A percentile compares a stretch with the other conserved stretches of the same genome.
Evolutionary conservation across 2,797 vertebrate genomes (phyloP).

Genomic region (Antennarius maculatus): DNA sequence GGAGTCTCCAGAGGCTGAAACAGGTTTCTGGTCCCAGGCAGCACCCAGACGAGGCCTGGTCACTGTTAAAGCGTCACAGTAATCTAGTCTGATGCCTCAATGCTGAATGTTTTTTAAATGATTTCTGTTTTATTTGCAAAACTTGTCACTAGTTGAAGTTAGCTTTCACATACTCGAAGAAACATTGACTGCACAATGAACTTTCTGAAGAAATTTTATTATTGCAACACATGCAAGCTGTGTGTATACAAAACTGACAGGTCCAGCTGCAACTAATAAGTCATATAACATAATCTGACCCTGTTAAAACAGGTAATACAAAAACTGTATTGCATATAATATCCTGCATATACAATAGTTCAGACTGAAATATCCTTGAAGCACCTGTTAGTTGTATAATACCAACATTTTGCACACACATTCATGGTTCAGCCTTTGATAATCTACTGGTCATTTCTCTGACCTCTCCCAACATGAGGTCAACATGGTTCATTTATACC

Average conservation of each 20-base stretch:
- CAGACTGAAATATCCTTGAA: too few species aligned
- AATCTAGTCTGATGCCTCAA: constrained; percentile 11
- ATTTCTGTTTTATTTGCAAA: not conserved
- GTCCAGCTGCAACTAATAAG: not conserved
- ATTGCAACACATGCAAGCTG: not conserved
- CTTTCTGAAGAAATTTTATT: not conserved
- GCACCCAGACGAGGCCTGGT: constrained; percentile 59
- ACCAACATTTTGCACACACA: too few species aligned
- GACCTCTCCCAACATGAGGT: not conserved
- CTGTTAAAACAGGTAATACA: not conserved
- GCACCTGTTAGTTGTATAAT: too few species aligned
- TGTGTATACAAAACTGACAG: not conserved
- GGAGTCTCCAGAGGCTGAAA: constrained; percentile 69
- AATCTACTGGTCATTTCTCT: too few species aligned
- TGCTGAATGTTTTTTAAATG: constrained; percentile 13
- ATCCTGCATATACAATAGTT: too few species aligned
- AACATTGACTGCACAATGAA: not conserved
- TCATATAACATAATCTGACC: not conserved
- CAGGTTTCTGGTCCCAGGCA: constrained; percentile 68
- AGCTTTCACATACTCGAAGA: not conserved
- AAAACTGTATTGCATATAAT: not conserved
- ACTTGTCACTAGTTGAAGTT: not conserved
- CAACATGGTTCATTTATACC: too few species aligned
- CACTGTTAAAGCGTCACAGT: constrained; percentile 20
- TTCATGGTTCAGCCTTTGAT: too few species aligned